Evolutionary conservation across 2,113 vertebrate genomes (phyloP).

Genomic region (Xyrauchen texanus): DNA sequence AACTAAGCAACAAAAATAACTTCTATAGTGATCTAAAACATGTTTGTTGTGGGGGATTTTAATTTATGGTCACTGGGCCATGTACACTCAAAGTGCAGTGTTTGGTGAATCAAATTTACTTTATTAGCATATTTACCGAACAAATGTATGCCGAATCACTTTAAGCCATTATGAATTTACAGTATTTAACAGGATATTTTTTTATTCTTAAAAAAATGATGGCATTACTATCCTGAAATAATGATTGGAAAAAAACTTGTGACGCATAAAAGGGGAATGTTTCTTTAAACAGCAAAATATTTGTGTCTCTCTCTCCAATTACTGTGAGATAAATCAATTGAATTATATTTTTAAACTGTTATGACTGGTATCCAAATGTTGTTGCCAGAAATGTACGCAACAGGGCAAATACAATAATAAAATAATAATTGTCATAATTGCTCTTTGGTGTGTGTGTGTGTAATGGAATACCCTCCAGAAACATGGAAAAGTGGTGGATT

Average conservation of each 20-base stretch:
- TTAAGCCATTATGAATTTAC: neutral
- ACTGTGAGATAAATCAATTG: constrained; percentile 9
- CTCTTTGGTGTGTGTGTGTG: constrained; percentile 15
- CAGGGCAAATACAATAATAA: neutral
- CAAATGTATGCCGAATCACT: neutral
- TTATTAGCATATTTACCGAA: constrained; percentile 23
- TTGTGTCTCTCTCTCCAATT: constrained; percentile 27
- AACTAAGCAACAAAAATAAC: constrained; percentile 21
- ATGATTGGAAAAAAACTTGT: neutral
- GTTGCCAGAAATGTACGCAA: constrained; percentile 4
- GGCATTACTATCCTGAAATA: constrained; percentile 2
- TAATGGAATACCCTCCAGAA: neutral
- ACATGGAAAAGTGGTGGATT: constrained; percentile 1
- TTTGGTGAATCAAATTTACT: constrained; percentile 18
- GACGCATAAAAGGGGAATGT: neutral
- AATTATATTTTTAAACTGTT: constrained; percentile 9
- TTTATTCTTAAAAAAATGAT: neutral
- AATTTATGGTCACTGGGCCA: neutral
- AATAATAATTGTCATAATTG: constrained; percentile 14
- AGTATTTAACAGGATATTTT: neutral
- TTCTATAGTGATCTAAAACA: constrained; percentile 11
- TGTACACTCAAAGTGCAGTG: neutral
- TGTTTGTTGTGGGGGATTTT: neutral
- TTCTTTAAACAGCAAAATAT: neutral
- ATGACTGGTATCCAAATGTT: neutral